Evolutionary conservation across 1,140 invertebrate genomes (phyloP).

Genomic region (Polypedilum vanderplanki): DNA sequence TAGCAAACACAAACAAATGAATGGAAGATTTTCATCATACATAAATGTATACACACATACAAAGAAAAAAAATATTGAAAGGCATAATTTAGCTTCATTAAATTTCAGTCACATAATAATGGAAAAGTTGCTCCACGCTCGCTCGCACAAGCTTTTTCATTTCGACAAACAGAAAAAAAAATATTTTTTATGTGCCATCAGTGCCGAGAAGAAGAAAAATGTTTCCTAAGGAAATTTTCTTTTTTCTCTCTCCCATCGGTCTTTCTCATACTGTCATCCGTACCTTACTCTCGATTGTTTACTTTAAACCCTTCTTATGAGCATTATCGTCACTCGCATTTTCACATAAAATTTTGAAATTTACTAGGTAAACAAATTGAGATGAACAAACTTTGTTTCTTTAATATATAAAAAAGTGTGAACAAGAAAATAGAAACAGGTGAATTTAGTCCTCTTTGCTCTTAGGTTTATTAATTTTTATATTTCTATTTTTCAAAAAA

Average conservation of each 20-base stretch:
- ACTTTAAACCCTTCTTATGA: constrained; percentile 26
- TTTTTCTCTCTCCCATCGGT: not conserved
- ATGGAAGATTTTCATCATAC: not conserved
- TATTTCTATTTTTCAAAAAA: no score
- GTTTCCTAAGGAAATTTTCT: not conserved
- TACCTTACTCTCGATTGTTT: not conserved
- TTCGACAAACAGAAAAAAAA: not conserved
- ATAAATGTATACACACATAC: not conserved
- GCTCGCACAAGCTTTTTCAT: not conserved
- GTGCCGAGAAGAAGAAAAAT: not conserved
- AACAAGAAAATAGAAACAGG: not conserved
- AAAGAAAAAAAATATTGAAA: constrained; percentile 20
- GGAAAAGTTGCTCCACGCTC: not conserved
- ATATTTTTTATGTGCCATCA: constrained; percentile 13
- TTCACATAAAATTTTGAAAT: constrained; percentile 16
- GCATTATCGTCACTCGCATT: constrained; percentile 24
- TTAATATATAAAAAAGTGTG: not conserved
- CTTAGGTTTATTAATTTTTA: no score
- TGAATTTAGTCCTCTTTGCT: no score
- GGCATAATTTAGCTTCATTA: constrained; percentile 26
- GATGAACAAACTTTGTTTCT: not conserved
- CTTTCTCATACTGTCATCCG: not conserved
- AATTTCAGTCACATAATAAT: constrained; percentile 28
- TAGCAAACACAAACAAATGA: constrained; percentile 13
- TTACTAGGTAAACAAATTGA: not conserved